Evolutionary conservation across 2,888 invertebrate genomes (phyloP).

Genomic region (Brachycybe producta): DNA sequence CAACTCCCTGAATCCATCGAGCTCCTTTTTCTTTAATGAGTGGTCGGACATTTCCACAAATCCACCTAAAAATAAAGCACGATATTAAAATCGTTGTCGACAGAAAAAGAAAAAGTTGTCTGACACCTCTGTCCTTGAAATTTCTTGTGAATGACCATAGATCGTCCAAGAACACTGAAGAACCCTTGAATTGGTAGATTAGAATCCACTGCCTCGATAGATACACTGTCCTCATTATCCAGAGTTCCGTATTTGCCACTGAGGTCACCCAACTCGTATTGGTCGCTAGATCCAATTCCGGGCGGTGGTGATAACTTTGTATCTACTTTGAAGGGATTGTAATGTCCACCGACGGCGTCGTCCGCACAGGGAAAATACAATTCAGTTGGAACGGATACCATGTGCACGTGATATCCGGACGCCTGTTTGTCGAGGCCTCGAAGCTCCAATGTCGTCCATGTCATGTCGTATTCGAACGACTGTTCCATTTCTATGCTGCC

Average conservation of each 20-base stretch:
- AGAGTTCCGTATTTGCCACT: slow-evolving; percentile 74
- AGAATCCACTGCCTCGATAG: slow-evolving; percentile 56
- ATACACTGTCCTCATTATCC: slow-evolving; percentile 44
- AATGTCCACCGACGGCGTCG: slow-evolving; percentile 67
- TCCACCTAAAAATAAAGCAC: slow-evolving; percentile 48
- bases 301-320: slow-evolving; percentile 47
- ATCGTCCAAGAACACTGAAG: slow-evolving; percentile 69
- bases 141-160: slow-evolving; percentile 65
- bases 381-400: slow-evolving; percentile 70
- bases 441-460: slow-evolving; percentile 60
- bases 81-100: slow-evolving; percentile 2
- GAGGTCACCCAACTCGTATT: slow-evolving; percentile 73
- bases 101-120: too few species aligned
- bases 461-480: slow-evolving; percentile 71
- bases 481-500: slow-evolving; percentile 40
- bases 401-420: slow-evolving; percentile 64
- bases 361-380: slow-evolving; percentile 77
- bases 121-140: slow-evolving; percentile 20
- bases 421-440: slow-evolving; percentile 53
- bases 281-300: slow-evolving; percentile 57
- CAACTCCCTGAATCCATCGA: slow-evolving; percentile 68
- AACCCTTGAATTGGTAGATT: slow-evolving; percentile 67
- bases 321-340: slow-evolving; percentile 67
- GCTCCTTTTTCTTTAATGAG: slow-evolving; percentile 80
- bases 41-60: slow-evolving; percentile 69